Evolutionary conservation across 2,888 invertebrate species (phyloP).

Genomic region (Taphrorychus bicolor): DNA sequence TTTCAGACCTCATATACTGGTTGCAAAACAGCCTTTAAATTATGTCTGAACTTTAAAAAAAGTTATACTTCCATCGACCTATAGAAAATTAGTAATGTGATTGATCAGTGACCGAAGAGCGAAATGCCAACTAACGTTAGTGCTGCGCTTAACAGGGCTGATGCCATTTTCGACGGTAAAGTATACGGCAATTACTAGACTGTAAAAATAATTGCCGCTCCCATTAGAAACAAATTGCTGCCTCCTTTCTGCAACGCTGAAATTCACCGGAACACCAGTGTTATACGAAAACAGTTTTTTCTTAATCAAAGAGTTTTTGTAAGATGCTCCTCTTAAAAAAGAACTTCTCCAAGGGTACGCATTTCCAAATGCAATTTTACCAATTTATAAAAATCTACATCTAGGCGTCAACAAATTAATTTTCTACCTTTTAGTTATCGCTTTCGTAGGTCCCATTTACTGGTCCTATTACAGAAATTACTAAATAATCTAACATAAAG

Average conservation of each 20-base stretch:
- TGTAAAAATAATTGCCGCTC: conserved; percentile 33
- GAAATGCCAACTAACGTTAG: conserved; percentile 37
- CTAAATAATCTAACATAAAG: too few relatives aligned
- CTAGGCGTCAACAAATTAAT: too few relatives aligned
- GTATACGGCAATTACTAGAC: conserved; percentile 35
- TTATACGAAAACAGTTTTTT: not conserved
- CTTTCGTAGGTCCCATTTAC: too few relatives aligned
- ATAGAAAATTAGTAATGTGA: conserved; percentile 23
- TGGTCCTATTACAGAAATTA: too few relatives aligned
- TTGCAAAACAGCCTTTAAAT: too few relatives aligned
- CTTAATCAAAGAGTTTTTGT: not conserved
- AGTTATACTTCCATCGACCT: not conserved
- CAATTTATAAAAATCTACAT: too few relatives aligned
- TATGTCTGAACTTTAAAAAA: not conserved
- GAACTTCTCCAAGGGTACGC: too few relatives aligned
- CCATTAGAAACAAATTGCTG: conserved; percentile 17
- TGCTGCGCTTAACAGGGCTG: conserved; percentile 24
- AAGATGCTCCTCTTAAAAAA: too few relatives aligned
- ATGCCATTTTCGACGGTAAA: conserved; percentile 39
- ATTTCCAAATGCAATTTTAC: too few relatives aligned
- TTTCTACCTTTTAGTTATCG: too few relatives aligned
- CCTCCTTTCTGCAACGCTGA: conserved; percentile 12
- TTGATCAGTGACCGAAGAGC: conserved; percentile 28
- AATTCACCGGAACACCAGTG: conserved; percentile 7
- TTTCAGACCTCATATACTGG: too few relatives aligned